Evolutionary conservation across 2,888 invertebrate species (phyloP), one percentile per base, ranked within the genome.

Genomic region (Drosophila greeni): DNA sequence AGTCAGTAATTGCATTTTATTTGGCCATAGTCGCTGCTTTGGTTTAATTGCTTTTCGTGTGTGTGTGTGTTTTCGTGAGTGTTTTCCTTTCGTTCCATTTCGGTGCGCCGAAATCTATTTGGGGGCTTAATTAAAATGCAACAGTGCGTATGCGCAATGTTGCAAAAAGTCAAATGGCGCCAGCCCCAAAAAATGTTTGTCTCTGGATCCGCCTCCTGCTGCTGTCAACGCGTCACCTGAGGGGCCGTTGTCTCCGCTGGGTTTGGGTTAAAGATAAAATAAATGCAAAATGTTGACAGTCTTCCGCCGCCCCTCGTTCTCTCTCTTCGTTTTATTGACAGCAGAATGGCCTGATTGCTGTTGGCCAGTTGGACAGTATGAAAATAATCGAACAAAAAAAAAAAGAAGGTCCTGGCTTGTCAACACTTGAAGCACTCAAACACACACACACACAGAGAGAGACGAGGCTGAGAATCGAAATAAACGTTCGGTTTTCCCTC

Each of bases 201-300:
- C 37, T 31, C 48, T n/a, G 23, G 33, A n/a, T 23, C 26, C 36
- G 61, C 33, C 12, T 31, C n/a, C 60, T 26, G 20, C 60, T 45
- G 29, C n/a, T n/a, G n/a, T 29, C 47, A 29, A 18, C 39, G 29
- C 26, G 66, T 39, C 66, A 51, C 56, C 49, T 49, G 31, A 33
- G 64, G 65, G 45, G 40, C 52, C 12, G 31, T 26, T 53, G 33
- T 45, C 45, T 29, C 26, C 12, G 5, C 33, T 23, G 24, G 31
- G 59, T 26, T 29, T 9, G 52, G 65, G 39, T 18, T 64, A 66
- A 51, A 74, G 74, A 79, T 82, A 79, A 80, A 80, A 79, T 80
- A 77, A 77, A 81, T 75, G 79, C 83, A 82, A 82, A 79, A 79
- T 69, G 78, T 76, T 80, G 77, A 79, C 82, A 79, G 75, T 52